phyloP scores from a whole-genome alignment of 2,888 invertebrate species.

The Cloeon dipterum region DNA sequence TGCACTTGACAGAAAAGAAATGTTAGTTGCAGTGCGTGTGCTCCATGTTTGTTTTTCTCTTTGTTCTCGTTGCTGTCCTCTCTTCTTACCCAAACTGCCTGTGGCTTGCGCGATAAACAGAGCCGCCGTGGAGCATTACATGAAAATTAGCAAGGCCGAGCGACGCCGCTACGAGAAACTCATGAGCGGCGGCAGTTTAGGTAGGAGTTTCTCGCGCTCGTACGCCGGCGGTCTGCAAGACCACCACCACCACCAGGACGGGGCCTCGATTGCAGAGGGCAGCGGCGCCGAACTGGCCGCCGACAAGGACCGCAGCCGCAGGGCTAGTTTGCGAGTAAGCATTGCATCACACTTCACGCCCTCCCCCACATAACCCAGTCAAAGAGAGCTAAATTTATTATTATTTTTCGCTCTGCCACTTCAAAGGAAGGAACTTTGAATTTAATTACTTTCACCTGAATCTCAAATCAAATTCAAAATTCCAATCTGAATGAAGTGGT shows the following conservation, averaged over 20 bases:
- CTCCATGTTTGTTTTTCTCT: constrained; percentile 7
- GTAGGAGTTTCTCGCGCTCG: constrained; percentile 37
- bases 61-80: constrained; percentile 4
- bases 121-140: constrained; percentile 26
- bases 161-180: constrained; percentile 28
- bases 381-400: too few species aligned
- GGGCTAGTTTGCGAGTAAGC: constrained; percentile 33
- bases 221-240: constrained; percentile 28
- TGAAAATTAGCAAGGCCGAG: constrained; percentile 23
- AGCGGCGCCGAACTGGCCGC: constrained; percentile 4
- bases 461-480: too few species aligned
- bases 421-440: too few species aligned
- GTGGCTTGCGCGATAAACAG: constrained; percentile 15
- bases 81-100: constrained; percentile 5
- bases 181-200: constrained; percentile 37
- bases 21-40: constrained; percentile 15
- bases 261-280: constrained; percentile 6
- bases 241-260: constrained; percentile 4
- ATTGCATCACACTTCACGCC: too few species aligned
- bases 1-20: too few species aligned
- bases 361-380: too few species aligned
- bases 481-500: too few species aligned
- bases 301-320: constrained; percentile 16
- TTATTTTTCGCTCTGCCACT: too few species aligned
- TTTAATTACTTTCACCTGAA: too few species aligned